These are phyloP conservation scores for Muscicapa striata DNA, from an alignment of 2,797 vertebrate genomes.

Conservation along the genomic window DNA sequence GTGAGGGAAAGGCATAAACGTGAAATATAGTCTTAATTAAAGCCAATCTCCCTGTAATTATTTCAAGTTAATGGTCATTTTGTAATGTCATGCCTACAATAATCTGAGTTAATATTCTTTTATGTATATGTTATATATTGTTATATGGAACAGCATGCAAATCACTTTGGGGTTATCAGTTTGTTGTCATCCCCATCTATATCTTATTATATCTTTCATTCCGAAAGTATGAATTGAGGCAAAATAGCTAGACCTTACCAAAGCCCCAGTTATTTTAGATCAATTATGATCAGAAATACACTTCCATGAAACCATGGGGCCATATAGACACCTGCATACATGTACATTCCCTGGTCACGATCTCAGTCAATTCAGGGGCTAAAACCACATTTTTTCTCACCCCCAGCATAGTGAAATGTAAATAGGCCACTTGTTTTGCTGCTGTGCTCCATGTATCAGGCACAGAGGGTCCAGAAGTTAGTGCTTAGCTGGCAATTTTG, in stretches of 20 bases:
- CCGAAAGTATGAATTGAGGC: neutral
- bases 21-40: neutral
- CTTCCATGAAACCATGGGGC: neutral
- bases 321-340: neutral
- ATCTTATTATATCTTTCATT: neutral
- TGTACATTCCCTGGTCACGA: neutral
- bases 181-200: neutral
- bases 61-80: neutral
- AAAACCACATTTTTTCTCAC: neutral
- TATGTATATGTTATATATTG: neutral
- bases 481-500: conserved; percentile 18
- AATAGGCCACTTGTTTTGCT: conserved; percentile 1
- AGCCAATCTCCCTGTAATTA: neutral
- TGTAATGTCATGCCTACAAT: neutral
- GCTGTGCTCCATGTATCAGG: neutral
- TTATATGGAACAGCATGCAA: neutral
- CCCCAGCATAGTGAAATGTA: accelerated
- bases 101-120: neutral
- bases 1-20: accelerated
- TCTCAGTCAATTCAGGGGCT: neutral
- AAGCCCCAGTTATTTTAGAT: neutral
- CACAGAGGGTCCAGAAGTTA: conserved; percentile 13
- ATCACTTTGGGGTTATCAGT: neutral
- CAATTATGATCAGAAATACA: neutral
- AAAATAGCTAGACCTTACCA: neutral